Base-by-base conservation (phyloP, 2,888 invertebrate species). In the Netelia fuscicornis region DNA sequence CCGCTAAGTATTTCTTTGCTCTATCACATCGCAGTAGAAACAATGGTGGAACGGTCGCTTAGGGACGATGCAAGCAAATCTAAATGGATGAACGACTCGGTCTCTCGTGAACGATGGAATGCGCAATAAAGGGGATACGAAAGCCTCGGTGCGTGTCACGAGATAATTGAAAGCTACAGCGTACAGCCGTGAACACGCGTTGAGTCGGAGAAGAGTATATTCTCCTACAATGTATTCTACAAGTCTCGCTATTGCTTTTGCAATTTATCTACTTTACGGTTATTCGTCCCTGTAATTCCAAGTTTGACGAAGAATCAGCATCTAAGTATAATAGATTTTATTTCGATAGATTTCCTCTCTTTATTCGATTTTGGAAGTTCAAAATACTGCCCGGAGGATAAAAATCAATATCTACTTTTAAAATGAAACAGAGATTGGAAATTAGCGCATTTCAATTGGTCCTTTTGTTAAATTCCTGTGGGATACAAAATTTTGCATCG, bases 141-240 rank as follows among this genome's bases (percentile, higher is more conserved):
- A 20, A 20, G 58, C 62, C 60, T 37, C 54, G 72, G 62, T 48
- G 52, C 74, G 81, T 71, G 78, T 83, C 84, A 89, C 84, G 87
- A 85, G 88, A 90, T 91, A 90, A 91, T 91, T 91, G 90, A 89
- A 89, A 91, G 86, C 88, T 90, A 91, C 90, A 89, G 79, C 11
- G 23, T 17, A 52, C 42, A 23, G 37, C 23, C 44, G 13, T 42
- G 71, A 65, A 58, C 76, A 5, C 42, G 17, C 30, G 58, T 58
- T 72, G n/a, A 72, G 62, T 64, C 54, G 58, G 65, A 20, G 65
- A 76, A 70, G 42, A 54, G 25, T 76, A 62, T 62, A 70, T 64
- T 76, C 30, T 75, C 17, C 37, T 77, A 65, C 54, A 77, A 58
- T 58, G 71, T 30, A 77, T 77, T 48, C 44, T 37, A 8, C 42